Base-by-base conservation (phyloP, 2,797 vertebrate species). In the Macroramphosus scolopax region DNA sequence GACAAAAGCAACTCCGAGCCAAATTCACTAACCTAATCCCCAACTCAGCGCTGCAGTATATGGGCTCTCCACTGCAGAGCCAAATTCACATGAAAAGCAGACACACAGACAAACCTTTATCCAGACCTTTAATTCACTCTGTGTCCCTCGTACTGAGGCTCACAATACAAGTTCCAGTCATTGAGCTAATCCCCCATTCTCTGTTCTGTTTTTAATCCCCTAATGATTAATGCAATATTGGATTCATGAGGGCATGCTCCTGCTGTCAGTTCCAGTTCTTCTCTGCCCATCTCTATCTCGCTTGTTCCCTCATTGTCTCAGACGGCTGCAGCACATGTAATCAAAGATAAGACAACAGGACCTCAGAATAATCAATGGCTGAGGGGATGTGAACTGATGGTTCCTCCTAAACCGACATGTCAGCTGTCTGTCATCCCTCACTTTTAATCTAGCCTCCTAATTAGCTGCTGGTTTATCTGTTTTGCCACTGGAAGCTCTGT, bases 11-110 rank as follows among this genome's bases (percentile, higher is more conserved):
- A 63, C 62, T 42, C 43, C 0, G 30, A 81, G 74, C 72, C 77
- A 80, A 75, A 83, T 78, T 69, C 57, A 53, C 48, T 31, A 60
- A 71, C 37, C 58, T 85, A 85, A 84, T 86, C 78, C 70, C 38
- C 49, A 48, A 58, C 57, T 63, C 64, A 48, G 63, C 48, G 61
- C 74, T 68, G 62, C 68, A 64, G 72, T 63, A 57, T 75, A 53
- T 72, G 63, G 6, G 15, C 60, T 70, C 49, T 15, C 54, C 47
- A 17, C 67, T 61, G 68, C 71, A 72, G 70, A 67, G 75, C 31
- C 61, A 66, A 58, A 77, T 42, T 62, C 56, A 55, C 71, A 68
- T 68, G 58, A 73, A 78, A 76, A 73, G 49, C 50, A 68, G 45
- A 61, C 46, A 43, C 52, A 65, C 12, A 57, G 53, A 66, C 62